Conservation (phyloP, 2,113 vertebrate species). For the Motacilla tschutschensis region DNA sequence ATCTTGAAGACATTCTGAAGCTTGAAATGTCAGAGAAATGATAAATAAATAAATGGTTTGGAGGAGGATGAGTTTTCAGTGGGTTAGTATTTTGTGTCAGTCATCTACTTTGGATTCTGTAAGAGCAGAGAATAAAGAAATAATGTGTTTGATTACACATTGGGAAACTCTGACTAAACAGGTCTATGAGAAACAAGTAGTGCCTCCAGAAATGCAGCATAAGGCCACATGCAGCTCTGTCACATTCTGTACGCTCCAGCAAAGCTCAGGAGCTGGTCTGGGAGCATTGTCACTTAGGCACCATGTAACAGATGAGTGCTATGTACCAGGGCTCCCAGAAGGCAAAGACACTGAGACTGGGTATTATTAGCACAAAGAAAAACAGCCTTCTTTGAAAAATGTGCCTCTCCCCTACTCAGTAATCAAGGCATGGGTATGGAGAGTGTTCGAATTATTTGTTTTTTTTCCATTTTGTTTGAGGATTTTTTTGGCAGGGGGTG, state of each 20-base stretch:
- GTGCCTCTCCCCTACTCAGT: background rate
- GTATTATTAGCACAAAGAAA: background rate
- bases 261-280: background rate
- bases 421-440: background rate
- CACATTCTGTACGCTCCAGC: accelerated
- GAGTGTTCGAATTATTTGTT: too few relatives aligned
- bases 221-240: accelerated
- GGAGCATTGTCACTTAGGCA: background rate
- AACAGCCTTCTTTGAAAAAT: background rate
- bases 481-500: background rate
- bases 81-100: background rate
- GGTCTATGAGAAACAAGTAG: background rate
- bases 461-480: background rate
- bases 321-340: background rate
- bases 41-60: background rate
- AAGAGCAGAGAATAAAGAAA: background rate
- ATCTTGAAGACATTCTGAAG: background rate
- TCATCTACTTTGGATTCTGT: background rate
- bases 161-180: background rate
- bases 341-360: background rate
- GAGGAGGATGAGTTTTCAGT: background rate
- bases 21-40: background rate
- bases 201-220: background rate
- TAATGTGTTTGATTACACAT: background rate
- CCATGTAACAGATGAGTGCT: background rate